Conservation (phyloP, 1,140 invertebrate species). For the Bombus pascuorum region DNA sequence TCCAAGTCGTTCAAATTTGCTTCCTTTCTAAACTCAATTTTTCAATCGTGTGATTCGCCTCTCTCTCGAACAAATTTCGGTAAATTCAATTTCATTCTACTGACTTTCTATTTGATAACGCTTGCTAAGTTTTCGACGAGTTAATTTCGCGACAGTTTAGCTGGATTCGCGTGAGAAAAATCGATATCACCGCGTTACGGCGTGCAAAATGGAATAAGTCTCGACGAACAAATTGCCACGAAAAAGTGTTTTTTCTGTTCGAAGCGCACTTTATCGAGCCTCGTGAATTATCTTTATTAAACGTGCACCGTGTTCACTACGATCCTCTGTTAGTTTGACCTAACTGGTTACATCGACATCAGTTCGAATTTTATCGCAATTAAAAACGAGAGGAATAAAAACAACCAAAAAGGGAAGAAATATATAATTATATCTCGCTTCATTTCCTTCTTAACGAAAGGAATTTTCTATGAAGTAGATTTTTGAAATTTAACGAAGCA, state of each 20-base stretch:
- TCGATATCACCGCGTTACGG: neutral
- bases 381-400: neutral
- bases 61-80: neutral
- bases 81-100: neutral
- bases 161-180: neutral
- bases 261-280: neutral
- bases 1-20: neutral
- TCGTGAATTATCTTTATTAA: slow-evolving; percentile 1
- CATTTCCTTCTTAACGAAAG: neutral
- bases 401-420: neutral
- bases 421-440: neutral
- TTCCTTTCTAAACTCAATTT: neutral
- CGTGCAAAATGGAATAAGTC: neutral
- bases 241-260: neutral
- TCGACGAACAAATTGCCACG: neutral
- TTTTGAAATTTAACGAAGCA: neutral
- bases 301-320: neutral
- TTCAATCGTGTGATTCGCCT: neutral
- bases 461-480: neutral
- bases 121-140: neutral
- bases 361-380: neutral
- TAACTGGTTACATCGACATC: neutral
- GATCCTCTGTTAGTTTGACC: neutral
- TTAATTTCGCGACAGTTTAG: neutral
- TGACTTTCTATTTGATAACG: neutral